Conservation (phyloP, 2,888 invertebrate genomes). For the Mesopsocus fuscifrons region DNA sequence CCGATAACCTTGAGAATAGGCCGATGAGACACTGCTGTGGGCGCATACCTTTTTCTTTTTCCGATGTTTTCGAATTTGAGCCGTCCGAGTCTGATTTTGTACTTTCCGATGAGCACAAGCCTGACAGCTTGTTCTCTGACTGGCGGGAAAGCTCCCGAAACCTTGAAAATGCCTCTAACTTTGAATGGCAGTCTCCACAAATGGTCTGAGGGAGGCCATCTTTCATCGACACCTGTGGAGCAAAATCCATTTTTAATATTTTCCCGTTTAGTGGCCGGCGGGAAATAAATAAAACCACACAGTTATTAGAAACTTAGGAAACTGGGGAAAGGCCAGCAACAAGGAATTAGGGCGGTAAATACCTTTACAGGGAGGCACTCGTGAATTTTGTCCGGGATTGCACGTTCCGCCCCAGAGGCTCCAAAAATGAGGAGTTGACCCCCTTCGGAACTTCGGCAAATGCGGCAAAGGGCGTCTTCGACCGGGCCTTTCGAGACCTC, state of each 20-base stretch:
- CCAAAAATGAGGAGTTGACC: conserved; percentile 9
- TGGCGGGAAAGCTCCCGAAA: conserved; percentile 6
- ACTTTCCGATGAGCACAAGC: conserved; percentile 6
- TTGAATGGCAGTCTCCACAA: conserved; percentile 4
- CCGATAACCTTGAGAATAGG: background rate
- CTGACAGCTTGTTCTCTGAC: background rate
- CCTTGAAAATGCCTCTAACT: conserved; percentile 1
- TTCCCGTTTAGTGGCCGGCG: no score
- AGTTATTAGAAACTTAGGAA: no score
- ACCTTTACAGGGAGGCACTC: conserved; percentile 8
- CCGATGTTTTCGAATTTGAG: conserved; percentile 6
- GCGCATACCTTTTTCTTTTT: background rate
- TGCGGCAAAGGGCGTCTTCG: conserved; percentile 3
- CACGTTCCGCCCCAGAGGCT: conserved; percentile 8
- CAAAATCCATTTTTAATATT: no score
- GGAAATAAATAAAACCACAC: no score
- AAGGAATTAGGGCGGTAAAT: no score
- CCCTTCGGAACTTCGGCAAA: conserved; percentile 8
- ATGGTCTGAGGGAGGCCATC: conserved; percentile 10
- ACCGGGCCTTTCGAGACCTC: background rate
- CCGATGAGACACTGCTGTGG: background rate
- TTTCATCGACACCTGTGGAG: conserved; percentile 10
- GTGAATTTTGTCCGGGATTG: conserved; percentile 5
- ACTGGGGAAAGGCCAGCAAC: no score
- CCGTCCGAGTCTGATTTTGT: conserved; percentile 5